Percentiles rank a stretch among this genome's conserved stretches.
phyloP scores from a whole-genome alignment of 2,797 vertebrate genomes.

The Microhierax caerulescens region DNA sequence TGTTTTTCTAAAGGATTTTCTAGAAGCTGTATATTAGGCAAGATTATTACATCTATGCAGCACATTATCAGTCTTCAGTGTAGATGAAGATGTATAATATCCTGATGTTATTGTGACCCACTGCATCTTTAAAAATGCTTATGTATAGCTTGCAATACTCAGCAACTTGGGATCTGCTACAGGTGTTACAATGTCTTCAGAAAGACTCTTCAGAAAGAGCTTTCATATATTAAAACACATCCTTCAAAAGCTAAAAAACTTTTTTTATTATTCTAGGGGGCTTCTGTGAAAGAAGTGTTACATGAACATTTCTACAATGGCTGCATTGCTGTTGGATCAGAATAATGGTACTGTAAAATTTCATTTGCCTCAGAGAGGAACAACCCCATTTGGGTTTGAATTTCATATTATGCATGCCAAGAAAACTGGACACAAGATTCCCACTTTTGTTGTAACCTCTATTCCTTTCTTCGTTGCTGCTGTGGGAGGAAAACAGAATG shows the following conservation, averaged over 20 bases:
- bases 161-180: background rate
- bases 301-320: background rate
- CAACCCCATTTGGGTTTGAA: background rate
- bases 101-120: background rate
- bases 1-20: background rate
- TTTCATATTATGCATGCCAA: background rate
- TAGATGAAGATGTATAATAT: background rate
- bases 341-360: background rate
- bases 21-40: background rate
- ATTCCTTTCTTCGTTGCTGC: background rate
- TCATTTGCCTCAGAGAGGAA: background rate
- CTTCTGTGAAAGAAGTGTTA: background rate
- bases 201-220: background rate
- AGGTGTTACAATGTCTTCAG: background rate
- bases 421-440: background rate
- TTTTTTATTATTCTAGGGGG: background rate
- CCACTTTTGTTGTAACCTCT: background rate
- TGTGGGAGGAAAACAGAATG: background rate
- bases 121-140: background rate
- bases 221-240: background rate
- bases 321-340: background rate
- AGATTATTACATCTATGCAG: background rate
- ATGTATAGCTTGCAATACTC: background rate
- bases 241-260: background rate
- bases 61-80: background rate